These are phyloP conservation scores for Parauchenoglanis punctatus DNA, from an alignment of 2,797 vertebrate species.

Conservation along the genomic window DNA sequence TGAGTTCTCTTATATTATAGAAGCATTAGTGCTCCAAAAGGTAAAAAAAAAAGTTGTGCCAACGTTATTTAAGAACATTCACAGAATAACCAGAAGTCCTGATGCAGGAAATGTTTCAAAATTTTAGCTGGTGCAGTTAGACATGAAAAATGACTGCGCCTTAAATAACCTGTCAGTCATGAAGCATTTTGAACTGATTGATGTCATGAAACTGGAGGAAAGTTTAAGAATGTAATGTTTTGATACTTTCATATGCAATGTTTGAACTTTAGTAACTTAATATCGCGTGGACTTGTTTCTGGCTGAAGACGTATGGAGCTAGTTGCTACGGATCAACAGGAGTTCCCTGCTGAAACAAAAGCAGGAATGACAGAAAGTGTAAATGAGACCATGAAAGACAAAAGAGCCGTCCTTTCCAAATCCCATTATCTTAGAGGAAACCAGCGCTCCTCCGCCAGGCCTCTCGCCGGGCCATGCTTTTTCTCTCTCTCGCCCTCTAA, in stretches of 20 bases:
- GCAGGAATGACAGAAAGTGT: conserved; percentile 53
- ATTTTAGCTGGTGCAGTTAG: background rate
- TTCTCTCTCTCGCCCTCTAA: conserved; percentile 55
- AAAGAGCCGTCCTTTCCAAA: conserved; percentile 52
- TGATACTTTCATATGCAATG: background rate
- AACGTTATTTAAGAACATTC: background rate
- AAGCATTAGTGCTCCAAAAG: background rate
- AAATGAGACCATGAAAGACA: conserved; percentile 59
- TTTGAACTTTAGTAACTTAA: background rate
- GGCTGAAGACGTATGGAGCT: background rate
- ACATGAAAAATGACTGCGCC: background rate
- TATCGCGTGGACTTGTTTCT: background rate
- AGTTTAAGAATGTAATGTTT: background rate
- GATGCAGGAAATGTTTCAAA: background rate
- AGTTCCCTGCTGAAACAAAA: conserved; percentile 46
- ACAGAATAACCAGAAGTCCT: background rate
- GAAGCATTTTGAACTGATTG: background rate
- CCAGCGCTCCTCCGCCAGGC: conserved; percentile 47
- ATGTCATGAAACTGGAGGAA: background rate
- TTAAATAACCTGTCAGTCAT: background rate
- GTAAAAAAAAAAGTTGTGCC: background rate
- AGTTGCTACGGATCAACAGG: conserved; percentile 44
- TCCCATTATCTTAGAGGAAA: conserved; percentile 61
- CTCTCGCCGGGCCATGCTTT: conserved; percentile 43
- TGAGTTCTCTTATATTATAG: background rate